phyloP scores from a whole-genome alignment of 1,140 invertebrate species.

The Zeugodacus cucurbitae region DNA sequence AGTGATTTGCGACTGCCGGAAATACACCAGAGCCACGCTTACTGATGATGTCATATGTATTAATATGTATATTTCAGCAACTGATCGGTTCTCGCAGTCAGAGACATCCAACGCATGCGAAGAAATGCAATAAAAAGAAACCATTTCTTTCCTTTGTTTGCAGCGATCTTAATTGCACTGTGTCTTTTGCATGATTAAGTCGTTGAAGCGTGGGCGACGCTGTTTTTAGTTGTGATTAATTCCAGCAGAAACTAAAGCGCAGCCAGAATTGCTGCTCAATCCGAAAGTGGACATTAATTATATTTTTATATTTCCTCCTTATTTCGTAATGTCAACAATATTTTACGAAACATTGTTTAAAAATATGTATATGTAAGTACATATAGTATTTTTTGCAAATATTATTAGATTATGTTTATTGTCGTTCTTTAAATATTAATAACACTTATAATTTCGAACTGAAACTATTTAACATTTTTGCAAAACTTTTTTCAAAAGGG shows the following conservation, averaged over 20 bases:
- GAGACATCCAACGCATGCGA: background rate
- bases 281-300: constrained; percentile 24
- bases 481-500: too few species aligned
- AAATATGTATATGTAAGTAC: background rate
- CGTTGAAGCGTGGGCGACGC: background rate
- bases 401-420: too few species aligned
- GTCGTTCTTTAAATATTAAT: too few species aligned
- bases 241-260: background rate
- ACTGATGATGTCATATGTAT: background rate
- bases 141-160: constrained; percentile 15
- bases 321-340: background rate
- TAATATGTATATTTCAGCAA: background rate
- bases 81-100: background rate
- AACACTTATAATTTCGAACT: too few species aligned
- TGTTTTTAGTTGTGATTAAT: constrained; percentile 10
- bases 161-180: background rate
- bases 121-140: background rate
- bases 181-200: background rate
- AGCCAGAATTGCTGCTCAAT: background rate
- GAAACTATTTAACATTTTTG: too few species aligned
- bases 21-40: background rate
- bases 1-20: background rate
- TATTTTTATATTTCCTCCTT: constrained; percentile 26
- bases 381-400: too few species aligned
- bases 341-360: background rate